These are phyloP conservation scores for Venustaconcha ellipsiformis DNA, from an alignment of 1,140 invertebrate species.

Conservation along the genomic window DNA sequence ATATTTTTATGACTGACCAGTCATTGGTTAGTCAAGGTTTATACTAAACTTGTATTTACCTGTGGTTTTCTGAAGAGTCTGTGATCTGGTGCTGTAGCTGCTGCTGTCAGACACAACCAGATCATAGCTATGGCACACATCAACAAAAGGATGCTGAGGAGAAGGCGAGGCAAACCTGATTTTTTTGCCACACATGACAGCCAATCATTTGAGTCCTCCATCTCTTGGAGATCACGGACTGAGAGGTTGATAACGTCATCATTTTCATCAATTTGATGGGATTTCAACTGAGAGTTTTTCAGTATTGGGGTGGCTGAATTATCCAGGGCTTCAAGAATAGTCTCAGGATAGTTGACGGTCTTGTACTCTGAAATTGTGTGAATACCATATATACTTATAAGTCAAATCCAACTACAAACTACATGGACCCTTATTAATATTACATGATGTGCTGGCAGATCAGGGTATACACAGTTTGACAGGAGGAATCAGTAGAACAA, in stretches of 20 bases:
- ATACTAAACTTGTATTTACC: slow-evolving; percentile 19
- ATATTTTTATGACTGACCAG: too few species aligned
- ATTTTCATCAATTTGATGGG: slow-evolving; percentile 28
- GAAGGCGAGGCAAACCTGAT: slow-evolving; percentile 72
- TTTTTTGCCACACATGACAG: slow-evolving; percentile 72
- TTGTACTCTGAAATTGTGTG: slow-evolving; percentile 38
- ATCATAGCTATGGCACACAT: slow-evolving; percentile 70
- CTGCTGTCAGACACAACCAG: slow-evolving; percentile 71
- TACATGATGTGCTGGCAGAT: neutral
- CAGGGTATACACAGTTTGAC: too few species aligned
- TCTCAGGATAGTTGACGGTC: slow-evolving; percentile 53
- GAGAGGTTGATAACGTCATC: slow-evolving; percentile 33
- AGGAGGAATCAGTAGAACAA: too few species aligned
- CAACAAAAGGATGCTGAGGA: slow-evolving; percentile 69
- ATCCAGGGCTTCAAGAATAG: slow-evolving; percentile 51
- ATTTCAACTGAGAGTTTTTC: slow-evolving; percentile 44
- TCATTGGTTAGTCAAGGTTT: too few species aligned
- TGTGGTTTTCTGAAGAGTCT: slow-evolving; percentile 35
- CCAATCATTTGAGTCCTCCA: slow-evolving; percentile 63
- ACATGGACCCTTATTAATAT: neutral
- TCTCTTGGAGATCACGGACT: slow-evolving; percentile 13
- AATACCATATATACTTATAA: slow-evolving; percentile 1
- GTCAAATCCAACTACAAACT: too few species aligned
- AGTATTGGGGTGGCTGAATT: slow-evolving; percentile 57
- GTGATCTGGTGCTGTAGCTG: slow-evolving; percentile 62